Evolutionary conservation across 2,888 invertebrate genomes (phyloP), one percentile per base, ranked within the genome.

Genomic region (Standfussiana lucernea): DNA sequence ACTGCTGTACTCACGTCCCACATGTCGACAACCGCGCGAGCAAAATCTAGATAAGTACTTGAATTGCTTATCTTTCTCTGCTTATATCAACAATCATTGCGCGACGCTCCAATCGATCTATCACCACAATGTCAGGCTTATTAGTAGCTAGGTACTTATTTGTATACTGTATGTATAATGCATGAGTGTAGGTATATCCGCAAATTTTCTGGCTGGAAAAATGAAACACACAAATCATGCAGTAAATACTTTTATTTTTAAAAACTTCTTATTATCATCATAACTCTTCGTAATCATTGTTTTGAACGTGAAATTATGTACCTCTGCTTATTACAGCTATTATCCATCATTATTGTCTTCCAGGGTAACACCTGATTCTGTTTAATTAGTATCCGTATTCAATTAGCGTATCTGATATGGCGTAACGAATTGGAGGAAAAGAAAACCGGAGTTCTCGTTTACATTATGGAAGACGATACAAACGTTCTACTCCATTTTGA

Each of bases 301-400:
- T 92, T 92, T 93, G 93, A 94, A 95, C 93, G 92, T 94, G 94
- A 94, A 95, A 94, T 95, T 94, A 94, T 91, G 93, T 94, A 93
- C 92, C 90, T 95, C 91, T 94, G 94, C 94, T 93, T 94, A 94
- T 86, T 83, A 92, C 93, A 93, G 94, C 95, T 95, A 95, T 95
- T 94, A 94, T 94, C 93, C 95, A 91, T 94, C 95, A 96, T 96
- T 96, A 96, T 96, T 96, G 96, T 96, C 96, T 94, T 95, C 95
- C 96, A 95, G 96, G 95, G 93, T 95, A 94, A 94, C 89, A 94
- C 95, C 95, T 96, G 95, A 89, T 91, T 90, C 88, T 89, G 90
- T 90, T 83, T 90, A 92, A 89, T 90, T 89, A 90, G 81, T 90
- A 90, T 91, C 89, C 90, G 89, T 91, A 89, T 89, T 91, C 86